Evolutionary conservation across 2,888 invertebrate species (phyloP).

Genomic region (Drosophila histrio): DNA sequence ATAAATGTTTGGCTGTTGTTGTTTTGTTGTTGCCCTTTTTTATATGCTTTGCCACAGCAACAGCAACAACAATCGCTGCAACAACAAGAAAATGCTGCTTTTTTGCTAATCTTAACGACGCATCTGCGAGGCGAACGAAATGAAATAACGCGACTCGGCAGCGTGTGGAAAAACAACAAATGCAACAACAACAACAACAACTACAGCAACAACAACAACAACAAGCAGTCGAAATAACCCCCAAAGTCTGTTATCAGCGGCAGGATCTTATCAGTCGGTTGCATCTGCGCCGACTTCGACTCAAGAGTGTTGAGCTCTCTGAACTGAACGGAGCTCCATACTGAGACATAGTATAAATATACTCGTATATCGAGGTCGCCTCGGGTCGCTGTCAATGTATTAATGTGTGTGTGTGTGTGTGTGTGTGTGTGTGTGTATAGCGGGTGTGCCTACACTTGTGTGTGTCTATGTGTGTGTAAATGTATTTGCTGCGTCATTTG

Average conservation of each 20-base stretch:
- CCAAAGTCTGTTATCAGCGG: conserved; percentile 68
- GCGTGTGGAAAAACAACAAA: conserved; percentile 67
- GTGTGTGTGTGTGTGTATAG: conserved; percentile 33
- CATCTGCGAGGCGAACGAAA: conserved; percentile 76
- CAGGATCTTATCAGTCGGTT: conserved; percentile 74
- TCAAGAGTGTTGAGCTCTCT: conserved; percentile 24
- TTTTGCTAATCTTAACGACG: conserved; percentile 74
- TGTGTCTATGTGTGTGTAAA: conserved; percentile 14
- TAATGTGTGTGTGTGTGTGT: conserved; percentile 11
- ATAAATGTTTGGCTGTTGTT: conserved; percentile 71
- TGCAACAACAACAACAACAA: conserved; percentile 41
- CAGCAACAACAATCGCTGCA: conserved; percentile 23
- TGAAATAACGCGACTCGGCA: conserved; percentile 72
- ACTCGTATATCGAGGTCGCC: conserved; percentile 64
- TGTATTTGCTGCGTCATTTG: conserved; percentile 64
- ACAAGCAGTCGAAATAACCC: conserved; percentile 57
- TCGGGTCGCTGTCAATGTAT: conserved; percentile 45
- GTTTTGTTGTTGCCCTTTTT: conserved; percentile 56
- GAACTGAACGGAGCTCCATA: conserved; percentile 30
- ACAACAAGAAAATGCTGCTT: conserved; percentile 48
- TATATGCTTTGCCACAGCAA: conserved; percentile 65
- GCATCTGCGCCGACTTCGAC: conserved; percentile 64
- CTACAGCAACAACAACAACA: conserved; percentile 29
- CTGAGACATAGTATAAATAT: too few relatives aligned
- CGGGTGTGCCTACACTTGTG: conserved; percentile 47